A percentile compares a stretch with the other conserved stretches of the same genome.
phyloP scores from a whole-genome alignment of 2,888 invertebrate genomes.

The Villa cingulata region DNA sequence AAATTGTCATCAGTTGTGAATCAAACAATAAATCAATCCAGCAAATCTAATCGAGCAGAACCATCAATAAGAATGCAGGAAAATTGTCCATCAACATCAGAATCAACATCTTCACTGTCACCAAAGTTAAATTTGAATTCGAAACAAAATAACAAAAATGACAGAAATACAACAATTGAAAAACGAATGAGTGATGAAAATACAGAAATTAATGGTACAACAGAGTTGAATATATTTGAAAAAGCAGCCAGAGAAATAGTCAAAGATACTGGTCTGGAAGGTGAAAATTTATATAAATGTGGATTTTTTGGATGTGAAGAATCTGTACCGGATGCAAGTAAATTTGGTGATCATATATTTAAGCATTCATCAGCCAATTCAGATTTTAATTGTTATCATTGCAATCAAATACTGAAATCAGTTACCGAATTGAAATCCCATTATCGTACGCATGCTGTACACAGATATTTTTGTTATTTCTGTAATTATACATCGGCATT shows the following conservation, averaged over 20 bases:
- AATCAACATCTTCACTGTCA: too few relatives aligned
- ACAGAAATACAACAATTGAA: too few relatives aligned
- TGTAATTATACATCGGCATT: slow-evolving; percentile 37
- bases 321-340: slow-evolving; percentile 6
- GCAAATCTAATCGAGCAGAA: too few relatives aligned
- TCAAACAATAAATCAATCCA: too few relatives aligned
- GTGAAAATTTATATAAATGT: slow-evolving; percentile 41
- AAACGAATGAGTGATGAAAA: too few relatives aligned
- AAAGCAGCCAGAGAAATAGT: slow-evolving; percentile 17
- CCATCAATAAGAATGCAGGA: too few relatives aligned
- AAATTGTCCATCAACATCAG: too few relatives aligned
- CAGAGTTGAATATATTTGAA: slow-evolving; percentile 2
- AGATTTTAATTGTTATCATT: slow-evolving; percentile 38
- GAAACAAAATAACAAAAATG: too few relatives aligned
- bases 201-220: background rate
- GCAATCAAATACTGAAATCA: slow-evolving; percentile 36
- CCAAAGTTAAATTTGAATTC: too few relatives aligned
- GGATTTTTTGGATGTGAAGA: slow-evolving; percentile 36
- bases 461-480: slow-evolving; percentile 44
- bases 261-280: slow-evolving; percentile 22
- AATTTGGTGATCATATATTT: background rate
- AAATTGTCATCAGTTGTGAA: too few relatives aligned
- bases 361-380: slow-evolving; percentile 10
- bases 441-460: slow-evolving; percentile 43
- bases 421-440: slow-evolving; percentile 41